Conservation (phyloP, 64 coral and sea anemone species). For the Stichodactyla mertensii region DNA sequence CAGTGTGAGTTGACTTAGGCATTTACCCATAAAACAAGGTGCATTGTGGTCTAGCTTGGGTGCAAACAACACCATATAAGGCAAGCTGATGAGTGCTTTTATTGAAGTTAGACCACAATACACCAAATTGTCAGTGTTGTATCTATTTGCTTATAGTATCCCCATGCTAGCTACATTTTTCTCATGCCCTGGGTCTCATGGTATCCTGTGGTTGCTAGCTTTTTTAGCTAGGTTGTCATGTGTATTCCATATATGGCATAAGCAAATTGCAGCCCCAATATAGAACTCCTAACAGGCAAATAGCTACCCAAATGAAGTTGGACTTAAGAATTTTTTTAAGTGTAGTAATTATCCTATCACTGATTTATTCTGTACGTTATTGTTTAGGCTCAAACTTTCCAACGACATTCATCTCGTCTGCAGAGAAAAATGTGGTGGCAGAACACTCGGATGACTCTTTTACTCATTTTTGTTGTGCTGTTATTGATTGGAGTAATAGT, state of each 20-base stretch:
- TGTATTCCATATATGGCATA: too few species aligned
- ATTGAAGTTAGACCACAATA: not conserved
- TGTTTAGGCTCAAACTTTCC: conserved; percentile 71
- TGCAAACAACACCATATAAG: too few species aligned
- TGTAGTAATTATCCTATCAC: too few species aligned
- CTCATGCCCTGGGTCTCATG: not conserved
- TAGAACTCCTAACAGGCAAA: too few species aligned
- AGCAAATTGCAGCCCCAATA: too few species aligned
- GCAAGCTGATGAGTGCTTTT: not conserved
- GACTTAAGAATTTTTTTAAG: too few species aligned
- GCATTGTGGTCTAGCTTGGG: too few species aligned
- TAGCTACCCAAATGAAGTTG: too few species aligned
- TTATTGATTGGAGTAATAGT: conserved; percentile 63
- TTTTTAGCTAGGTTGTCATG: too few species aligned
- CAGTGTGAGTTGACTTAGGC: conserved; percentile 56
- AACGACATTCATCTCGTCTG: conserved; percentile 56
- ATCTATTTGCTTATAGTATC: not conserved
- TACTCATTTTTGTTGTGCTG: conserved; percentile 66
- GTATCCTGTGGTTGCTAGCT: too few species aligned
- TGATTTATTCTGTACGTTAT: not conserved
- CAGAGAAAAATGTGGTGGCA: conserved; percentile 93
- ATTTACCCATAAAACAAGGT: too few species aligned
- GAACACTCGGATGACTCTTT: conserved; percentile 69
- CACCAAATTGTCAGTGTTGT: not conserved
- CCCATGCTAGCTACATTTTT: not conserved